Conservation (phyloP, 2,888 invertebrate genomes). For the Cephus runcator region DNA sequence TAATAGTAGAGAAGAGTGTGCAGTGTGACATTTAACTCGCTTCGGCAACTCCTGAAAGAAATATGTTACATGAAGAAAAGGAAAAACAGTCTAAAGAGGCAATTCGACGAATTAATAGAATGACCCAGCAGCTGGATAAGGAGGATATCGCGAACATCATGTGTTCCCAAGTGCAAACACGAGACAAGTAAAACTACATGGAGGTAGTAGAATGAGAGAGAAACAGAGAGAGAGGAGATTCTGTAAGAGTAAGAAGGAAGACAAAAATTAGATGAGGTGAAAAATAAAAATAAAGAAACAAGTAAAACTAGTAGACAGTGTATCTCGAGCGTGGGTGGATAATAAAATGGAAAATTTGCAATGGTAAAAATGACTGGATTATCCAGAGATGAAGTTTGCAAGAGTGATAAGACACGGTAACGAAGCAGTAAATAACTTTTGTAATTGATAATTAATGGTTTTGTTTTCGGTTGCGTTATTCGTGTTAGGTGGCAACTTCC, state of each 20-base stretch:
- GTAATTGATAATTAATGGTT: background rate
- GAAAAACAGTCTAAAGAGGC: background rate
- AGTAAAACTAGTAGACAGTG: background rate
- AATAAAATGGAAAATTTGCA: background rate
- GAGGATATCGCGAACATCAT: background rate
- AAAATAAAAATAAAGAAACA: conserved; percentile 6
- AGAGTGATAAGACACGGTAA: background rate
- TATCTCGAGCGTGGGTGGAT: background rate
- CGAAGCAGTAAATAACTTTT: background rate
- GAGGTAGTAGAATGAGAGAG: conserved; percentile 8
- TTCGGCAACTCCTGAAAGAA: conserved; percentile 50
- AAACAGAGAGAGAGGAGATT: background rate
- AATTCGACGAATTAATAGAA: background rate
- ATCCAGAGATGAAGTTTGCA: background rate
- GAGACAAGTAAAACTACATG: no score
- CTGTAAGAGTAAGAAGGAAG: background rate
- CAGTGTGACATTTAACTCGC: conserved; percentile 45
- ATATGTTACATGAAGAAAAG: conserved; percentile 19
- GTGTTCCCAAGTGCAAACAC: background rate
- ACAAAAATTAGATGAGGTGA: conserved; percentile 5
- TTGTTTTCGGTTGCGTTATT: background rate
- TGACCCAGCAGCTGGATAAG: background rate
- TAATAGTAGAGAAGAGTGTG: conserved; percentile 51
- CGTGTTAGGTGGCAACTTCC: background rate
- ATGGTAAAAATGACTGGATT: background rate